phyloP scores from a whole-genome alignment of 2,888 invertebrate genomes.

The Sarcophaga carnaria region DNA sequence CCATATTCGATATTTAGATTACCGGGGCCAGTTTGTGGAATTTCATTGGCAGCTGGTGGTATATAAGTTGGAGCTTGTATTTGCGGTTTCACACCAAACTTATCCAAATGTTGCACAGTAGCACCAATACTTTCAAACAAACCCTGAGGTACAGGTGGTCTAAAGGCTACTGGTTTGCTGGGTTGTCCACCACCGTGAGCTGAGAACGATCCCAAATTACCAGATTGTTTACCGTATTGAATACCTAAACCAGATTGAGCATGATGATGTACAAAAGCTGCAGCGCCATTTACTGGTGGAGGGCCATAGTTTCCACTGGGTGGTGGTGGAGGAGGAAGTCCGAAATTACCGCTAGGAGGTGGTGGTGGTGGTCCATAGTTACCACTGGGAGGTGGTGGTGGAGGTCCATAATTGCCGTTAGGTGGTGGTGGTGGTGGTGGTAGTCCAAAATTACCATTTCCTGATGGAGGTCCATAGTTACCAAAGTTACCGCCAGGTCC shows the following conservation, averaged over 20 bases:
- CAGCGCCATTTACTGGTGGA: slow-evolving; percentile 80
- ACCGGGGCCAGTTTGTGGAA: slow-evolving; percentile 73
- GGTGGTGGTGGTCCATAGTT: slow-evolving; percentile 56
- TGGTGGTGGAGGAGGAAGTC: slow-evolving; percentile 56
- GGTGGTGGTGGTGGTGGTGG: slow-evolving; percentile 53
- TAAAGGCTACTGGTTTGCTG: slow-evolving; percentile 86
- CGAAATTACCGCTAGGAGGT: slow-evolving; percentile 48
- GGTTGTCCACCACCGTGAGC: slow-evolving; percentile 76
- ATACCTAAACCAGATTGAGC: slow-evolving; percentile 75
- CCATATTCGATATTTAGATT: slow-evolving; percentile 72
- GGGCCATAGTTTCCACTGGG: slow-evolving; percentile 85
- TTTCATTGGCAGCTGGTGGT: slow-evolving; percentile 85
- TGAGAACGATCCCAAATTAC: slow-evolving; percentile 76
- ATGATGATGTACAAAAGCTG: slow-evolving; percentile 65
- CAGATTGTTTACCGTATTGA: slow-evolving; percentile 77
- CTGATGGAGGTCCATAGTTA: slow-evolving; percentile 68
- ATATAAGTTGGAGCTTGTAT: slow-evolving; percentile 84
- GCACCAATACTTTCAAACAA: slow-evolving; percentile 87
- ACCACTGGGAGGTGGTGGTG: slow-evolving; percentile 22
- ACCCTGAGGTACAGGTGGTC: slow-evolving; percentile 88
- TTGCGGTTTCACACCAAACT: slow-evolving; percentile 83
- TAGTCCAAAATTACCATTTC: slow-evolving; percentile 34
- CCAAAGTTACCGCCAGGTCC: slow-evolving; percentile 82
- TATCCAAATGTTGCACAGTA: slow-evolving; percentile 85
- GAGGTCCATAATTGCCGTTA: slow-evolving; percentile 59